These are phyloP conservation scores for Syritta pipiens DNA, from an alignment of 2,888 invertebrate genomes.

Conservation along the genomic window DNA sequence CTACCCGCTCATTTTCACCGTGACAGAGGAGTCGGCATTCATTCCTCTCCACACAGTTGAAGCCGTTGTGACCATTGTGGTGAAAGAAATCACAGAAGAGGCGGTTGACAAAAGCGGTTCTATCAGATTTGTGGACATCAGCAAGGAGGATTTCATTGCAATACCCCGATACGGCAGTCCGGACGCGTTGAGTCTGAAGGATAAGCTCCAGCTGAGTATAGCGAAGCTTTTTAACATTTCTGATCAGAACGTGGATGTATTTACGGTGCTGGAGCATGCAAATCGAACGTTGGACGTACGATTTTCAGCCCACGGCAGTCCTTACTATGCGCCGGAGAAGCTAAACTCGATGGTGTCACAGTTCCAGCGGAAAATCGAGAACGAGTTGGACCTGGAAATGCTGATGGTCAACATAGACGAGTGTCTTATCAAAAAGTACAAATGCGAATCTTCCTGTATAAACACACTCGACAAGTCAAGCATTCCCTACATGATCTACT, in stretches of 20 bases:
- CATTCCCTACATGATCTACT: conserved; percentile 90
- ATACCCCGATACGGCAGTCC: conserved; percentile 74
- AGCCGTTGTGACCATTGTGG: conserved; percentile 91
- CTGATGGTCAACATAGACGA: conserved; percentile 95
- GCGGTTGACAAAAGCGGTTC: conserved; percentile 96
- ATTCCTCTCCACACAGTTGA: conserved; percentile 86
- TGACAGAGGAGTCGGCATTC: conserved; percentile 84
- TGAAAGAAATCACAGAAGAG: conserved; percentile 93
- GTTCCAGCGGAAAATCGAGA: conserved; percentile 86
- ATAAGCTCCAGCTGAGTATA: conserved; percentile 81
- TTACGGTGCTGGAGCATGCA: conserved; percentile 89
- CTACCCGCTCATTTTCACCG: conserved; percentile 87
- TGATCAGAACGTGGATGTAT: conserved; percentile 92
- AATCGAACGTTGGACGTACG: conserved; percentile 88
- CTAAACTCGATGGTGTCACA: conserved; percentile 91
- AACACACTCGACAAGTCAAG: conserved; percentile 88
- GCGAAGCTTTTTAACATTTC: conserved; percentile 88
- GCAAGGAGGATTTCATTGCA: conserved; percentile 92
- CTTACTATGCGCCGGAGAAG: conserved; percentile 93
- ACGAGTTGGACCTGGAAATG: conserved; percentile 86
- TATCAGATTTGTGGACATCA: conserved; percentile 89
- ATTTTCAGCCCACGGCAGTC: conserved; percentile 96
- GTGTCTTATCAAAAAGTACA: conserved; percentile 88
- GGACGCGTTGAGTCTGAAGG: conserved; percentile 76
- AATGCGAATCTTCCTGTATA: conserved; percentile 88